Evolutionary conservation across 1,140 invertebrate genomes (phyloP).

Genomic region (Musca domestica): DNA sequence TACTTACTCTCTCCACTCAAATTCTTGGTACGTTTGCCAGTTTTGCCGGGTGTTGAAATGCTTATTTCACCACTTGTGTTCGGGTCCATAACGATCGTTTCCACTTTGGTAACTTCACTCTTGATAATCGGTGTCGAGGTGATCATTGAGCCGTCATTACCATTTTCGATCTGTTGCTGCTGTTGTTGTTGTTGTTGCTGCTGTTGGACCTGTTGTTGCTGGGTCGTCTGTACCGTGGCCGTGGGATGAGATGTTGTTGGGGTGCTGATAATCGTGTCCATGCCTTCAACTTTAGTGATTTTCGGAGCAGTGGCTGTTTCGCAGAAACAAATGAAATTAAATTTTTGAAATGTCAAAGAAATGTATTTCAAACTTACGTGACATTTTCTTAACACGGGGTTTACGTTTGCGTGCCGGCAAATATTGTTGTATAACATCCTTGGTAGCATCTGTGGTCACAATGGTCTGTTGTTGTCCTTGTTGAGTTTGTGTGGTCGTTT

Average conservation of each 20-base stretch:
- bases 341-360: not conserved
- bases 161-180: constrained; percentile 47
- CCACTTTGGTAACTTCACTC: constrained; percentile 48
- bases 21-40: constrained; percentile 44
- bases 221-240: constrained; percentile 12
- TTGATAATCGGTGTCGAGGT: constrained; percentile 47
- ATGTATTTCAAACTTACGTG: constrained; percentile 37
- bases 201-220: constrained; percentile 37
- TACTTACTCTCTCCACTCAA: constrained; percentile 43
- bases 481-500: constrained; percentile 47
- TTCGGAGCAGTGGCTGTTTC: constrained; percentile 47
- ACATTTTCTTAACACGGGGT: constrained; percentile 50
- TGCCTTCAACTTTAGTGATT: constrained; percentile 51
- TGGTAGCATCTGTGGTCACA: constrained; percentile 45
- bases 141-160: constrained; percentile 36
- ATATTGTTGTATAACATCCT: constrained; percentile 55
- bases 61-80: constrained; percentile 1
- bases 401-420: constrained; percentile 55
- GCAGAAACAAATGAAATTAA: not conserved
- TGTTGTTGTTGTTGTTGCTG: constrained; percentile 38
- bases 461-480: constrained; percentile 38
- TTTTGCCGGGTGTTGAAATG: constrained; percentile 34
- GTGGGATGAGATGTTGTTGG: constrained; percentile 42
- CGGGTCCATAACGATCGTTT: constrained; percentile 51
- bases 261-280: constrained; percentile 49